A percentile compares a stretch with the other conserved stretches of the same genome.
Evolutionary conservation across 2,888 invertebrate genomes (phyloP).

Genomic region (Achlya flavicornis): DNA sequence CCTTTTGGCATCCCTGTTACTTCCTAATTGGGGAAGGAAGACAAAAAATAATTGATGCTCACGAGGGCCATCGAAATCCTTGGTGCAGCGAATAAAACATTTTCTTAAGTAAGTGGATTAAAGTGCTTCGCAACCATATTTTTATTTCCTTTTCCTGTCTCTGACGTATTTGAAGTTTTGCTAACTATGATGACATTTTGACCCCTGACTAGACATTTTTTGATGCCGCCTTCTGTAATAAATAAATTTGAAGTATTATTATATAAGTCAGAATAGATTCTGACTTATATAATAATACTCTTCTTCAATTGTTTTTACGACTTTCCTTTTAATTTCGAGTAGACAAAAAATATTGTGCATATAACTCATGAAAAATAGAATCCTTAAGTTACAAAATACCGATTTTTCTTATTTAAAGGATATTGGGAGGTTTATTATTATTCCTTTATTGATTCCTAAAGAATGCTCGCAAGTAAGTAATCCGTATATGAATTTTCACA

Average conservation of each 20-base stretch:
- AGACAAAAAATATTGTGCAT: neutral
- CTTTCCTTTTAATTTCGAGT: neutral
- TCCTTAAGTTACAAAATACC: too few relatives aligned
- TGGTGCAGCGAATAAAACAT: neutral
- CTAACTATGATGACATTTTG: neutral
- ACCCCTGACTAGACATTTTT: too few relatives aligned
- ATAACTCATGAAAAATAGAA: too few relatives aligned
- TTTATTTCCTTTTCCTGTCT: neutral
- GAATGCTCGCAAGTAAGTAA: neutral
- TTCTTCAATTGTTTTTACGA: neutral
- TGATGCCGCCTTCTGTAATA: too few relatives aligned
- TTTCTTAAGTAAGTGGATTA: conserved; percentile 2
- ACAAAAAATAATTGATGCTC: neutral
- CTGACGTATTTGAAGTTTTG: neutral
- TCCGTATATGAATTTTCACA: neutral
- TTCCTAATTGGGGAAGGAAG: conserved; percentile 1
- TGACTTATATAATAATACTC: too few relatives aligned
- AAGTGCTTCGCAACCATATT: neutral
- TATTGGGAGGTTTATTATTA: too few relatives aligned
- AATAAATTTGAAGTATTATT: too few relatives aligned
- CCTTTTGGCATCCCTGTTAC: neutral
- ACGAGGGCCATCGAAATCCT: neutral
- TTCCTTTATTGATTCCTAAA: too few relatives aligned
- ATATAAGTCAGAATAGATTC: too few relatives aligned
- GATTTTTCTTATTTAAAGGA: too few relatives aligned